Percentiles rank a stretch among this genome's conserved stretches.
phyloP scores from a whole-genome alignment of 2,888 invertebrate species.

The Hirtodrosophila alboralis region DNA sequence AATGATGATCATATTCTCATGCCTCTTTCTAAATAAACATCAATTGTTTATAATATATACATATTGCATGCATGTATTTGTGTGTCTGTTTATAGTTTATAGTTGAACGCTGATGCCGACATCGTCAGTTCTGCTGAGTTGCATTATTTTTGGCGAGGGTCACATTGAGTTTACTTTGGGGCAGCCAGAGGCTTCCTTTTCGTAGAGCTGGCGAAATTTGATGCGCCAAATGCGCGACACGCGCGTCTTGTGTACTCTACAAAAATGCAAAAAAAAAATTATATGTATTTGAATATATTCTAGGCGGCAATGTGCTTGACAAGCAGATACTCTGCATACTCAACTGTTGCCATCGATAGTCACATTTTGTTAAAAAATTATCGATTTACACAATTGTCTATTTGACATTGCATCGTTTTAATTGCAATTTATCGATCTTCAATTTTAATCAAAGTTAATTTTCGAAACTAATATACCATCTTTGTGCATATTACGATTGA shows the following conservation, averaged over 20 bases:
- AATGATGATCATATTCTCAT: slow-evolving; percentile 19
- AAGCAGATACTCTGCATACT: no score
- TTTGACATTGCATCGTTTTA: no score
- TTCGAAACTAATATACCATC: no score
- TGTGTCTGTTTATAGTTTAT: slow-evolving; percentile 34
- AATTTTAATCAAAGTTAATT: no score
- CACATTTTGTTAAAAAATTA: no score
- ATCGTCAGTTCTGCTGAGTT: slow-evolving; percentile 57
- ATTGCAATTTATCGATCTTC: no score
- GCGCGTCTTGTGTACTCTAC: slow-evolving; percentile 51
- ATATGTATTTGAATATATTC: slow-evolving; percentile 1
- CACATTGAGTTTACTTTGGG: slow-evolving; percentile 31
- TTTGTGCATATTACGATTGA: no score
- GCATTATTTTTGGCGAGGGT: slow-evolving; percentile 70
- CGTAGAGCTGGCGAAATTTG: slow-evolving; percentile 62
- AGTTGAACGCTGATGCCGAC: background rate
- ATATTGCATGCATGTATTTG: slow-evolving; percentile 1
- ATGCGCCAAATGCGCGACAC: slow-evolving; percentile 29
- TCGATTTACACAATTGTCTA: no score
- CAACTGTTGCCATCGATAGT: no score
- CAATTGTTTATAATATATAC: slow-evolving; percentile 65
- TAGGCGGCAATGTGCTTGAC: no score
- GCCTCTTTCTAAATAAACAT: slow-evolving; percentile 74
- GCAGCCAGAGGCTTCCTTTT: slow-evolving; percentile 37
- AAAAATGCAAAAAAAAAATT: slow-evolving; percentile 17